Conservation (phyloP, 2,797 vertebrate species). For the Odontamblyopus lacepedii region DNA sequence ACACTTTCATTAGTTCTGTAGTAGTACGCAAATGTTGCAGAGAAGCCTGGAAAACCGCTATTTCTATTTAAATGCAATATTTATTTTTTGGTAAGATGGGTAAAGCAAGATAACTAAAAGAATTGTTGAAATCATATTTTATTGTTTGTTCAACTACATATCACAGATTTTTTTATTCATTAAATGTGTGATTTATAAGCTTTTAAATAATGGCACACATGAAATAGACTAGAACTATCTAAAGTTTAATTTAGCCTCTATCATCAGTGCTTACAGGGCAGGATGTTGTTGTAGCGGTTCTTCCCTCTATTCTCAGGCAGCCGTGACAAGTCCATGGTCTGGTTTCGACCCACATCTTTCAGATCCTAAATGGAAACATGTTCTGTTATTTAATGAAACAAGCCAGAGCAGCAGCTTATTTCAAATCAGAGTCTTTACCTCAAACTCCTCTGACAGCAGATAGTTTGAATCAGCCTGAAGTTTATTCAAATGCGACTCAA, state of each 20-base stretch:
- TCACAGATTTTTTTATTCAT: conserved; percentile 2
- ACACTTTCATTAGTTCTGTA: not conserved
- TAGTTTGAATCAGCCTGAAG: conserved; percentile 95
- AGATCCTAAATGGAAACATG: conserved; percentile 79
- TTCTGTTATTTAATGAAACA: not conserved
- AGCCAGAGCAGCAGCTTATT: not conserved
- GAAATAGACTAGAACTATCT: not conserved
- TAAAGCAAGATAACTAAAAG: not conserved
- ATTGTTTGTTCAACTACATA: conserved; percentile 5
- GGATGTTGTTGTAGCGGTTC: conserved; percentile 98
- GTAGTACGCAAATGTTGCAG: not conserved
- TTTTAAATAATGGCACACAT: not conserved
- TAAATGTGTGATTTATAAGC: not conserved
- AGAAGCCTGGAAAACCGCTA: not conserved
- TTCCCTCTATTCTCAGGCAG: conserved; percentile 93
- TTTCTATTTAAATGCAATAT: not conserved
- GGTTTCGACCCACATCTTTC: conserved; percentile 92
- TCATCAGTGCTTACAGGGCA: conserved; percentile 86
- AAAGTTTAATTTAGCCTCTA: not conserved
- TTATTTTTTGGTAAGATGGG: not conserved
- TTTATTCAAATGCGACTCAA: conserved; percentile 90
- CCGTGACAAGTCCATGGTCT: conserved; percentile 88
- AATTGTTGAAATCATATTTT: not conserved
- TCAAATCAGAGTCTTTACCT: conserved; percentile 73
- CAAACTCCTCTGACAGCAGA: conserved; percentile 95